phyloP scores from a whole-genome alignment of 2,888 invertebrate species.

The Caradrina clavipalpis region DNA sequence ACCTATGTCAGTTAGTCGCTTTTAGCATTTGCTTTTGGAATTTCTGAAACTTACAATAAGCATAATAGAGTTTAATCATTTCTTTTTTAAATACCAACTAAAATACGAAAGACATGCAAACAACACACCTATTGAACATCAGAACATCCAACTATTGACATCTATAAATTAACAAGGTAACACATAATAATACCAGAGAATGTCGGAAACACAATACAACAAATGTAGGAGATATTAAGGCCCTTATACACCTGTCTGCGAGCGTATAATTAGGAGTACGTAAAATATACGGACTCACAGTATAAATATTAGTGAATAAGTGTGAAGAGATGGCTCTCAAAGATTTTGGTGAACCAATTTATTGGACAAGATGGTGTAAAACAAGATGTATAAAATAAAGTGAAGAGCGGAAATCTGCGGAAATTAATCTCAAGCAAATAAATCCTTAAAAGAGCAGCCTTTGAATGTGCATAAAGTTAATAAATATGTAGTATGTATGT shows the following conservation, averaged over 20 bases:
- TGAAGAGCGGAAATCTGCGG: too few species aligned
- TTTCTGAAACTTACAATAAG: too few species aligned
- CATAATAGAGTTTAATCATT: too few species aligned
- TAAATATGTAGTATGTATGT: too few species aligned
- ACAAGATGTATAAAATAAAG: too few species aligned
- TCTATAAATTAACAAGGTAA: conserved; percentile 52
- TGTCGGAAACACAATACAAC: conserved; percentile 34
- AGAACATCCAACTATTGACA: conserved; percentile 41
- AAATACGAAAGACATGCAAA: background rate
- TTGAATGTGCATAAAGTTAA: too few species aligned
- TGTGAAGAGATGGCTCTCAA: conserved; percentile 71
- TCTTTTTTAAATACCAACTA: too few species aligned
- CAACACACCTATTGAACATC: background rate
- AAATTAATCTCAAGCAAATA: too few species aligned
- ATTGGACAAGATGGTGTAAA: background rate
- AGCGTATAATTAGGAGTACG: conserved; percentile 81
- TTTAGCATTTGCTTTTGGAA: too few species aligned
- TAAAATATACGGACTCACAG: conserved; percentile 77
- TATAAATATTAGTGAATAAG: conserved; percentile 74
- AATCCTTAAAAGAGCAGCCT: too few species aligned
- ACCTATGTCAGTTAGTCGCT: too few species aligned
- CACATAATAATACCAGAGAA: conserved; percentile 39
- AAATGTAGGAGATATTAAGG: conserved; percentile 63
- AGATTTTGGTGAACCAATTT: conserved; percentile 18
- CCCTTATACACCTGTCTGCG: conserved; percentile 80